Evolutionary conservation across 2,888 invertebrate species (phyloP), one percentile per base, ranked within the genome.

Genomic region (Sphaerophoria taeniata): DNA sequence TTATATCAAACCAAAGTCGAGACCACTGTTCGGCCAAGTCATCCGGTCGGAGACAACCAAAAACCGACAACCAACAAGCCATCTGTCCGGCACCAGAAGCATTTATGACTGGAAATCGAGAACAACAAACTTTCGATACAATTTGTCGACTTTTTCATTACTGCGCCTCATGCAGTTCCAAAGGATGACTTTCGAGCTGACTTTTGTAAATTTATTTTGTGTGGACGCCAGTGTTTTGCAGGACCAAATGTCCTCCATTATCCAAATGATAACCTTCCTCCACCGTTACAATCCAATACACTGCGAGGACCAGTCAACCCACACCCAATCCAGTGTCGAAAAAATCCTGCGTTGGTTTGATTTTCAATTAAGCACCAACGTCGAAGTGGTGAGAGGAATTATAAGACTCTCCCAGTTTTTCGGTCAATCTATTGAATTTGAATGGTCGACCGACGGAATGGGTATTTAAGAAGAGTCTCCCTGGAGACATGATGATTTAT

Each of bases 41-140:
- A 81, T 81, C 81, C 75, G 81, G 81, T 60, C 81, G 24, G 2
- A 65, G 60, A 55, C 55, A 56, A 82, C 67, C 55, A 56, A 49
- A 24, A 24, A 72, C 75, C 51, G 45, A 71, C 53, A 70, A 71
- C 81, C 69, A 69, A 69, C 69, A 73, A 43, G 56, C 82, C 67
- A 78, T 73, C 77, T 78, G 82, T 45, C 72, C 76, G 24, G 24
- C 24, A 24, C 24, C 24, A 24, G 24, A 24, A 45, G 53, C 72
- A 49, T 73, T 78, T 78, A 77, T 77, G 61, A 56, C 69, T 61
- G 34, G 63, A 82, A 82, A 61, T 82, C 72, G 36, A 72, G 67
- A 77, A 67, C 61, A 69, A 73, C 82, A 77, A 65, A 82, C 69
- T 77, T 78, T 69, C 61, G 12, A 56, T 56, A 61, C 60, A 49